Evolutionary conservation across 2,113 vertebrate genomes (phyloP).

Genomic region (Megalops atlanticus): DNA sequence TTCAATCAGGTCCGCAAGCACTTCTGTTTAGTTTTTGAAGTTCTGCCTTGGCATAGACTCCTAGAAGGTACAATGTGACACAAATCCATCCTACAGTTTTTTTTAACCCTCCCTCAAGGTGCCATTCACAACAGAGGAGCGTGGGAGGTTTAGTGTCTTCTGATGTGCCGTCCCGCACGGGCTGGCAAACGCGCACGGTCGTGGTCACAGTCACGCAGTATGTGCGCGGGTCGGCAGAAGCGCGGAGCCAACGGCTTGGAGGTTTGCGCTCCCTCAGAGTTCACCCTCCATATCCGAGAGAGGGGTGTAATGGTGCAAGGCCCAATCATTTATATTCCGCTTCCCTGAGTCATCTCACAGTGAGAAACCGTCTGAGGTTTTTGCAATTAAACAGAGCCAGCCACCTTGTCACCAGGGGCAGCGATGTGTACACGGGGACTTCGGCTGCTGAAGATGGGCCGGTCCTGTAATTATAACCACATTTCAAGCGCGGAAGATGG

Average conservation of each 20-base stretch:
- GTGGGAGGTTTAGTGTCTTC: too few relatives aligned
- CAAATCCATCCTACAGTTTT: too few relatives aligned
- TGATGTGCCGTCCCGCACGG: too few relatives aligned
- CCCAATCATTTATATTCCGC: constrained; percentile 8
- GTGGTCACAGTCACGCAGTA: too few relatives aligned
- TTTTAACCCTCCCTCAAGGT: too few relatives aligned
- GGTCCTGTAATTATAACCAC: not conserved
- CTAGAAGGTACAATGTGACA: too few relatives aligned
- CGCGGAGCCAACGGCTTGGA: not conserved
- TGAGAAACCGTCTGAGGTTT: not conserved
- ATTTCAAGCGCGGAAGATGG: not conserved
- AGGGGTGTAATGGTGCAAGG: not conserved
- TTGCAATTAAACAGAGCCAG: not conserved
- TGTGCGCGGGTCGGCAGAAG: too few relatives aligned
- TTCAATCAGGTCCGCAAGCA: not conserved
- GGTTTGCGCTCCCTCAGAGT: not conserved
- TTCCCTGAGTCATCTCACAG: not conserved
- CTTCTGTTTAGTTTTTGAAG: not conserved
- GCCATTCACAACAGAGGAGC: too few relatives aligned
- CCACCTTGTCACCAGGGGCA: not conserved
- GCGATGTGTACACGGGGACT: not conserved
- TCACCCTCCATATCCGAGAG: not conserved
- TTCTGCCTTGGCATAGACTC: constrained; percentile 16
- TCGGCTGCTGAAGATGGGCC: not conserved
- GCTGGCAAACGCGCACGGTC: too few relatives aligned